These are phyloP conservation scores for Todus mexicanus DNA, from an alignment of 2,797 vertebrate genomes.

Conservation along the genomic window DNA sequence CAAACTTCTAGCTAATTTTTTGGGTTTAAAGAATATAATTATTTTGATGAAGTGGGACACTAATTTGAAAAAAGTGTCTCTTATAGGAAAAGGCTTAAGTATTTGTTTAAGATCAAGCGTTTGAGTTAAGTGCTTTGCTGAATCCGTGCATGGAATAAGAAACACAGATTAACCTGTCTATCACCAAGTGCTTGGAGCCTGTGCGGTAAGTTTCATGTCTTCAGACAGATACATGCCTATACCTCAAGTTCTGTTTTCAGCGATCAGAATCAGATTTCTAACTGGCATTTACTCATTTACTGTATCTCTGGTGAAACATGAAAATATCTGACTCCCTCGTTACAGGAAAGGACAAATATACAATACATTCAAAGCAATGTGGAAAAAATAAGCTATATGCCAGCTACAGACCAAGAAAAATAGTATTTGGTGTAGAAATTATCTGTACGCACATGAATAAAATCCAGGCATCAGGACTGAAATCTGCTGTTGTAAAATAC, in stretches of 20 bases:
- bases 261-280: constrained; percentile 68
- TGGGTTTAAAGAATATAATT: not conserved
- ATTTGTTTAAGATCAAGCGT: not conserved
- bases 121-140: not conserved
- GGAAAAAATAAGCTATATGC: not conserved
- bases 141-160: not conserved
- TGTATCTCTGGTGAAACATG: not conserved
- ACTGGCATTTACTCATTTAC: constrained; percentile 48
- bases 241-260: constrained; percentile 54
- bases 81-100: not conserved
- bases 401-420: not conserved
- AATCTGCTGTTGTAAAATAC: constrained; percentile 10
- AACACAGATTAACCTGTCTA: not conserved
- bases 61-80: not conserved
- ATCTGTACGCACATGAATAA: constrained; percentile 20
- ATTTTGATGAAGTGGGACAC: not conserved
- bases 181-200: not conserved
- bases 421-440: not conserved
- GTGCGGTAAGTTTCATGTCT: constrained; percentile 45
- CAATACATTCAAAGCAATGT: not conserved
- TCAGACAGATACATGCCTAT: constrained; percentile 41
- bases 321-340: constrained; percentile 14
- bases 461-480: constrained; percentile 16
- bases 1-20: not conserved
- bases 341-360: not conserved